Percentiles rank a stretch among this genome's conserved stretches.
These are phyloP conservation scores for Apamea crenata DNA, from an alignment of 2,888 invertebrate genomes.

Conservation along the genomic window DNA sequence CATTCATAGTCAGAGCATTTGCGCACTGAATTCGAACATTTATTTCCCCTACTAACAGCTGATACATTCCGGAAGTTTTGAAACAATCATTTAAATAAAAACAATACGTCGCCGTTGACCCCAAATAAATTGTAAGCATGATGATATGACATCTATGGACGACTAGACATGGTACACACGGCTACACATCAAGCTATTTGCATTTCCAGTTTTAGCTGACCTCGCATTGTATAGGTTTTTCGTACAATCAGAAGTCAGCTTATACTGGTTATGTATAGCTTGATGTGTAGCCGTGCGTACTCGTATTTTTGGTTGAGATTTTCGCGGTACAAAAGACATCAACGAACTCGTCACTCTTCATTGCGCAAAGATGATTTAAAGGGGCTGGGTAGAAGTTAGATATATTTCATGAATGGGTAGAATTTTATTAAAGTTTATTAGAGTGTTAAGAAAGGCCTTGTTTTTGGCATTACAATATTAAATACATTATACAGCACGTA, in stretches of 20 bases:
- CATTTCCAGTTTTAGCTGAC: no score
- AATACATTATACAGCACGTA: no score
- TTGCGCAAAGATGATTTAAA: neutral
- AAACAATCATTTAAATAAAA: neutral
- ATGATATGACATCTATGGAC: neutral
- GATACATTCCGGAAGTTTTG: neutral
- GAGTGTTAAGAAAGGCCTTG: neutral
- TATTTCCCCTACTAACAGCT: neutral
- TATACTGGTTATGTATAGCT: no score
- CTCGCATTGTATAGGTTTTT: no score
- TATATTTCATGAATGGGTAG: no score
- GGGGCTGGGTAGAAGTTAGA: neutral
- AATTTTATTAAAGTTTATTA: neutral
- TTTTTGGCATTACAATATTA: neutral
- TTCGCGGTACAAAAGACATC: constrained; percentile 76
- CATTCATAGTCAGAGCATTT: neutral
- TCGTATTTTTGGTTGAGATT: neutral
- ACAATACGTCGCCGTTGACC: neutral
- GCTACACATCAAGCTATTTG: no score
- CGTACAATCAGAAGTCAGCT: no score
- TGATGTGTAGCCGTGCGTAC: no score
- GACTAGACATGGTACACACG: neutral
- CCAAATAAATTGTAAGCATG: neutral
- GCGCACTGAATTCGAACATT: neutral
- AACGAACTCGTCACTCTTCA: constrained; percentile 70